Percentiles rank a stretch among this genome's conserved stretches.
phyloP scores from a whole-genome alignment of 2,113 vertebrate species.

The Caranx melampygus region DNA sequence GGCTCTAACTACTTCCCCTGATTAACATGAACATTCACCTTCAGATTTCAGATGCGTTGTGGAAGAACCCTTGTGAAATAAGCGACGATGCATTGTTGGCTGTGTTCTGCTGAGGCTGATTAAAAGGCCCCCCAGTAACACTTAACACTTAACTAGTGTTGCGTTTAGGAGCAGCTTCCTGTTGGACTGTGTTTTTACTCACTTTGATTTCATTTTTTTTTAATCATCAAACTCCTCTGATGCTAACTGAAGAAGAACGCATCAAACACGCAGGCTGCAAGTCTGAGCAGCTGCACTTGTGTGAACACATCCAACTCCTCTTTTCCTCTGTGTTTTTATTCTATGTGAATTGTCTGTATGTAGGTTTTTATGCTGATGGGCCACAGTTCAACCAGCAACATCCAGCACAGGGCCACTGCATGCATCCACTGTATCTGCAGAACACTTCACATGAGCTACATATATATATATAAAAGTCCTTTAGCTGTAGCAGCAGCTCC shows the following conservation, averaged over 20 bases:
- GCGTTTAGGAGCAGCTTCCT: background rate
- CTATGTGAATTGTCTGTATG: background rate
- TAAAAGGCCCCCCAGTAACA: constrained; percentile 8
- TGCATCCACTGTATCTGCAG: too few species aligned
- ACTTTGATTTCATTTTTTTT: constrained; percentile 25
- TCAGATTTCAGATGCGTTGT: background rate
- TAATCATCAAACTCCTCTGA: constrained; percentile 15
- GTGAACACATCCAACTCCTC: background rate
- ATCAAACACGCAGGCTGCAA: background rate
- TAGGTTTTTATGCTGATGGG: background rate
- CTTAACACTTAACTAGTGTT: background rate
- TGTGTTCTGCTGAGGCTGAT: background rate
- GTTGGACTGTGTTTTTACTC: constrained; percentile 1
- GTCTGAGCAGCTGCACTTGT: background rate
- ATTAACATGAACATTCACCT: background rate
- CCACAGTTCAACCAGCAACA: too few species aligned
- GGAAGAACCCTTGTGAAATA: constrained; percentile 2
- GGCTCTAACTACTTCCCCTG: background rate
- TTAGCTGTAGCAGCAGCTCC: too few species aligned
- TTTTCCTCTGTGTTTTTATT: background rate
- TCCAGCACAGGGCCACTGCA: too few species aligned
- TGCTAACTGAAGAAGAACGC: background rate
- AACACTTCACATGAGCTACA: too few species aligned
- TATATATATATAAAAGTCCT: too few species aligned
- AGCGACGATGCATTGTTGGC: background rate